Base-by-base conservation (phyloP, 2,888 invertebrate genomes). In the Pocota personata region DNA sequence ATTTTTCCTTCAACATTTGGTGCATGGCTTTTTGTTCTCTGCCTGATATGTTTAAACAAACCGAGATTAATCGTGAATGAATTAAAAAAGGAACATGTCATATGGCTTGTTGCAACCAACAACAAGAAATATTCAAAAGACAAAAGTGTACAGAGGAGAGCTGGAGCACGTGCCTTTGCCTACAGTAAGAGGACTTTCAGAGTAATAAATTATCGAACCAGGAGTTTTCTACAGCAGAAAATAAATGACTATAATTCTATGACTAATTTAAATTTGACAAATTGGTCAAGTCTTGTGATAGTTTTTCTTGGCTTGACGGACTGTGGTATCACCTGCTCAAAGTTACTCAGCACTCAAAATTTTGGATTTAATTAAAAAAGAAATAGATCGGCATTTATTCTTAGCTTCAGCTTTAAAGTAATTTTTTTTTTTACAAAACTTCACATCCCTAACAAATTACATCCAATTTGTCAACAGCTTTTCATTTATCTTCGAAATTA, bases 381-480 rank as follows among this genome's bases (percentile, higher is more conserved):
- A 30, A 8, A 32, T 32, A 32, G 32, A 32, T 32, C 32, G 10
- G 8, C 10, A 32, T 14, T 0, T 7, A 3, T 16, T 40, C 1
- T n/a, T n/a, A n/a, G n/a, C n/a, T n/a, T n/a, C 14, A 4, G 12
- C 40, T 14, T 40, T 14, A 16, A 40, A 40, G 40, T 6, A 35
- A n/a, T n/a, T n/a, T n/a, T n/a, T n/a, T n/a, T 24, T 10, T 35
- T 35, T 35, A 35, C 35, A 10, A 10, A 10, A 32, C 30, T 32
- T 10, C 32, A 35, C 12, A 35, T n/a, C 46, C 19, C 19, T 73
- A 55, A 83, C 73, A 64, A 78, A 83, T 83, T 14, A 30, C 67
- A 57, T 40, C 24, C 50, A 73, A 84, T 84, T 84, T 75, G 79
- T 79, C 75, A 84, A 73, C 83, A 78, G 64, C 40, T 79, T 79